Conservation (phyloP, 2,113 vertebrate genomes). For the Perccottus glenii region DNA sequence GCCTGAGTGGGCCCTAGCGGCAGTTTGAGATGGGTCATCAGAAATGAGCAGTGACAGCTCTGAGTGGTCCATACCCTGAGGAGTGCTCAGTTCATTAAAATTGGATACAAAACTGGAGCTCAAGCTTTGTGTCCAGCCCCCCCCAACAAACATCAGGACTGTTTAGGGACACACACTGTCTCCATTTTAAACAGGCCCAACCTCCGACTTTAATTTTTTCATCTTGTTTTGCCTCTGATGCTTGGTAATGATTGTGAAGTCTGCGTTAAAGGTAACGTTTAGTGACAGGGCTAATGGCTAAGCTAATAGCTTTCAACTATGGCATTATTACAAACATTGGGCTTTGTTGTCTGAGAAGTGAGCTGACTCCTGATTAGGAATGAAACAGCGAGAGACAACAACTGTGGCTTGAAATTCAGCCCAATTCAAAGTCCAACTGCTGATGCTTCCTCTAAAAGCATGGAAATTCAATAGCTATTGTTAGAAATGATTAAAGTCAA, state of each 20-base stretch:
- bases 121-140: conserved; percentile 13
- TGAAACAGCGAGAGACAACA: conserved; percentile 4
- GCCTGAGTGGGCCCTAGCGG: conserved; percentile 14
- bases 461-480: too few species aligned
- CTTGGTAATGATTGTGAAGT: conserved; percentile 34
- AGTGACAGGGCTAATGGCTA: conserved; percentile 21
- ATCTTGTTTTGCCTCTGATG: conserved; percentile 10
- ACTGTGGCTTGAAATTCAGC: too few species aligned
- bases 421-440: too few species aligned
- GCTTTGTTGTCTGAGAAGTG: conserved; percentile 14
- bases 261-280: conserved; percentile 33
- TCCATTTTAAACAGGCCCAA: conserved; percentile 44
- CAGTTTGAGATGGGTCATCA: conserved; percentile 61
- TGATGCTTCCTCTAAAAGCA: too few species aligned
- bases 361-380: conserved; percentile 6
- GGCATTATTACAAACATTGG: conserved; percentile 12
- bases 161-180: conserved; percentile 45
- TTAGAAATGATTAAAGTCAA: too few species aligned
- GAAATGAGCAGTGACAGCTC: conserved; percentile 59
- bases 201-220: conserved; percentile 23
- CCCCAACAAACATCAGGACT: conserved; percentile 40
- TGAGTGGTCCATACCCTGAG: conserved; percentile 56
- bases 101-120: conserved; percentile 6
- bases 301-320: conserved; percentile 24
- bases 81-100: conserved; percentile 67